Base-by-base conservation (phyloP, 2,113 vertebrate genomes). In the Picathartes gymnocephalus region DNA sequence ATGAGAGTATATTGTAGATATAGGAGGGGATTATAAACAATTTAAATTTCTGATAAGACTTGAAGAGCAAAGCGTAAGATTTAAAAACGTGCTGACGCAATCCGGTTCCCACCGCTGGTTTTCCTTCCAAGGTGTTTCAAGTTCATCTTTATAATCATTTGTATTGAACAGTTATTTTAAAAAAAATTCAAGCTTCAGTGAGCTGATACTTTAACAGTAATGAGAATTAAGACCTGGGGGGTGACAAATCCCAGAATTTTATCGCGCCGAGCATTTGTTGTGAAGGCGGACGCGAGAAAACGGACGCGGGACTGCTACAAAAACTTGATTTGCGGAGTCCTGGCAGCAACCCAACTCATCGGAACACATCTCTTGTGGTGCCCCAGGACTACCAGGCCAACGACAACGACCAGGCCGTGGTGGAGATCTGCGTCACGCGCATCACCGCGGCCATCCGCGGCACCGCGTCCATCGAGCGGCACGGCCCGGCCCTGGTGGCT, bases 331-430 rank as follows among this genome's bases (percentile, higher is more conserved):
- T 28, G 2, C 27, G 21, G 3, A 27, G 11, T 40, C 27, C 44
- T 84, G 47, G 30, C 15, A 27, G 30, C 15, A 27, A 83, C 50
- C 5, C 54, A 22, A 0, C 4, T 72, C 2, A 24, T 1, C 30
- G 30, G 16, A 20, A 48, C 51, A 21, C 5, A 11, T 65, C 9
- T 82, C 51, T 70, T 91, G 39, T 2, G 87, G 94, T 86, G 94
- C 25, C 28, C 88, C 78, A 99, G 99, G 99, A 99, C 97, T 99
- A 99, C 93, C 97, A 98, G 96, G 99, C 95, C 93, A 99, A 99
- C 20, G 98, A 98, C 98, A 99, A 99, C 1, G 99, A 99, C 98
- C 99, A 99, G 97, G 99, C 99, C 0, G 99, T 99, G 95, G 99
- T 99, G 93, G 99, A 99, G 95, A 99, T 99, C 96, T 99, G 99